Evolutionary conservation across 1,140 invertebrate species (phyloP), one percentile per base, ranked within the genome.

Genomic region (Drosophila pandora): DNA sequence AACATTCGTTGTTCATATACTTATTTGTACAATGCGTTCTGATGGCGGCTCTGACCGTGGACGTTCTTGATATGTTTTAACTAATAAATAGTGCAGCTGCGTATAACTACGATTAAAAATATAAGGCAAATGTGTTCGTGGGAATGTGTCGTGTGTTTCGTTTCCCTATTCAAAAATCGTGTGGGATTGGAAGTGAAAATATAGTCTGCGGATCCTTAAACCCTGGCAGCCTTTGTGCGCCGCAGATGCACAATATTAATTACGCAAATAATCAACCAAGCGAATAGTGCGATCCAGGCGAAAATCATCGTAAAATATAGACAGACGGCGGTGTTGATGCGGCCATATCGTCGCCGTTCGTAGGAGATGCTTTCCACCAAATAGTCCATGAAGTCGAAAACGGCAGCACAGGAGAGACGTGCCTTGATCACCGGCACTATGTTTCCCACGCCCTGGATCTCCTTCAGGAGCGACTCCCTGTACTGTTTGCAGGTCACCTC

Each of bases 351-450:
- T 23, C 93, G 92, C 70, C 93, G 93, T 61, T 94, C 93, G 21
- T 92, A 92, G 6, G 92, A 92, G 0, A 92, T 79, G 48, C 76
- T 91, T 59, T 95, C 93, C 43, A 95, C 94, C 39, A 96, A 77
- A 73, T 95, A 96, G 82, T 96, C 95, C 94, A 96, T 95, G 75
- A 94, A 96, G 91, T 96, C 95, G 43, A 94, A 94, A 45, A 95
- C 93, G 0, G 95, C 93, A 32, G 93, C 93, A 79, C 95, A 96
- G 2, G 92, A 91, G 0, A 96, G 80, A 2, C 95, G 93, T 9
- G 94, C 93, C 70, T 94, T 93, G 62, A 96, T 94, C 12, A 93
- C 93, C 1, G 92, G 92, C 2, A 93, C 94, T 64, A 94, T 93
- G 41, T 94, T 93, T 21, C 94, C 94, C 39, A 92, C 91, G 0